A percentile compares a stretch with the other conserved stretches of the same genome.
phyloP scores from a whole-genome alignment of 2,113 vertebrate species.

The Myiozetetes cayanensis region DNA sequence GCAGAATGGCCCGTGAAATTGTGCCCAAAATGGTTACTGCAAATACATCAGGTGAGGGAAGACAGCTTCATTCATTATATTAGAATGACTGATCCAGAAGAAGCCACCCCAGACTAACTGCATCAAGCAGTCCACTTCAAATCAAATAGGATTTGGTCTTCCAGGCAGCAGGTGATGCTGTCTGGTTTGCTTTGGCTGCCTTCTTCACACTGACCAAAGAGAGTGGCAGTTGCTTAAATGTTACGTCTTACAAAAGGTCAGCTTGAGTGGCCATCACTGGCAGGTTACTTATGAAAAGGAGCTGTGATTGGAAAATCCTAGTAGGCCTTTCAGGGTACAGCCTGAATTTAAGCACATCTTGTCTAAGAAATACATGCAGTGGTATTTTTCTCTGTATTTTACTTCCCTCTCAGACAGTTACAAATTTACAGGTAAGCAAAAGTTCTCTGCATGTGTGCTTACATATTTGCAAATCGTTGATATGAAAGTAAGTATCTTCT shows the following conservation, averaged over 20 bases:
- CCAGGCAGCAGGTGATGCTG: neutral
- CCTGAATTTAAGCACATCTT: neutral
- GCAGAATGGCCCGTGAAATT: neutral
- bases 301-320: neutral
- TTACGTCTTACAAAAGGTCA: neutral
- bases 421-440: neutral
- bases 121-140: neutral
- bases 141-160: neutral
- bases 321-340: neutral
- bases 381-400: neutral
- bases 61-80: neutral
- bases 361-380: neutral
- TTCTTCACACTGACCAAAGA: neutral
- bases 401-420: neutral
- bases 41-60: neutral
- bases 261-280: neutral
- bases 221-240: neutral
- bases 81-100: neutral
- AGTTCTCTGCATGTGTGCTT: neutral
- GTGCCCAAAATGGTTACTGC: neutral
- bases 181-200: neutral
- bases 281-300: neutral
- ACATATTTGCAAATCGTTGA: neutral
- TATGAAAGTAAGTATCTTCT: neutral
- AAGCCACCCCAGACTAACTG: neutral